Conservation (phyloP, 2,113 vertebrate genomes). For the Haemorhous mexicanus region DNA sequence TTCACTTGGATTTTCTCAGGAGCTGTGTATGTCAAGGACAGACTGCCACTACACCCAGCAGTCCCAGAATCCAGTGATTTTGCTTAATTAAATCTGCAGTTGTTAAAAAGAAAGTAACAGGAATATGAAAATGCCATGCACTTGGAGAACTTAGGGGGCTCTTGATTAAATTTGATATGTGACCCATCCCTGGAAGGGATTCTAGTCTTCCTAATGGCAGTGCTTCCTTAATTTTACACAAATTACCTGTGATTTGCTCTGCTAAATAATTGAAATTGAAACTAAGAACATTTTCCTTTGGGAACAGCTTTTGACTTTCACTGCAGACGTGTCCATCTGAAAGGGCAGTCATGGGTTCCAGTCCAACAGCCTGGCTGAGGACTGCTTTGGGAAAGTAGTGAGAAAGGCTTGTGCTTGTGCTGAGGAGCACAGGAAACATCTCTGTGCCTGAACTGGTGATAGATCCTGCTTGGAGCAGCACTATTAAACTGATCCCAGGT, state of each 20-base stretch:
- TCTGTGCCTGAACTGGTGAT: conserved; percentile 8
- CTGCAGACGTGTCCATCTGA: background rate
- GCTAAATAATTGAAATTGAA: background rate
- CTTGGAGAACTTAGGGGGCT: background rate
- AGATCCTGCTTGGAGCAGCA: background rate
- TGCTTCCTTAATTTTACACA: background rate
- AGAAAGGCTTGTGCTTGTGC: no score
- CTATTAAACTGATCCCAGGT: background rate
- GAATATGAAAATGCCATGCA: background rate
- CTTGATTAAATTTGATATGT: background rate
- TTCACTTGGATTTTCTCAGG: background rate
- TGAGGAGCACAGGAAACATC: background rate
- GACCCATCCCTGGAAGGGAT: background rate
- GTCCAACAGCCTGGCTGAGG: background rate
- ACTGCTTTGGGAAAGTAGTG: background rate
- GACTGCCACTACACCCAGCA: rapidly evolving
- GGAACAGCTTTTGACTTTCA: background rate
- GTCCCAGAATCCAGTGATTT: background rate
- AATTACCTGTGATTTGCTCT: background rate
- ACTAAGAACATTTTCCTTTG: background rate
- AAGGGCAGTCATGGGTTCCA: background rate
- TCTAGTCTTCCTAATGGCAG: background rate
- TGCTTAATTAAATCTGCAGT: no score
- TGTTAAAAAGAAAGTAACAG: background rate
- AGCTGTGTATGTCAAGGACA: no score